phyloP scores from a whole-genome alignment of 1,140 invertebrate species.

The Akabosia matsudoensis region DNA sequence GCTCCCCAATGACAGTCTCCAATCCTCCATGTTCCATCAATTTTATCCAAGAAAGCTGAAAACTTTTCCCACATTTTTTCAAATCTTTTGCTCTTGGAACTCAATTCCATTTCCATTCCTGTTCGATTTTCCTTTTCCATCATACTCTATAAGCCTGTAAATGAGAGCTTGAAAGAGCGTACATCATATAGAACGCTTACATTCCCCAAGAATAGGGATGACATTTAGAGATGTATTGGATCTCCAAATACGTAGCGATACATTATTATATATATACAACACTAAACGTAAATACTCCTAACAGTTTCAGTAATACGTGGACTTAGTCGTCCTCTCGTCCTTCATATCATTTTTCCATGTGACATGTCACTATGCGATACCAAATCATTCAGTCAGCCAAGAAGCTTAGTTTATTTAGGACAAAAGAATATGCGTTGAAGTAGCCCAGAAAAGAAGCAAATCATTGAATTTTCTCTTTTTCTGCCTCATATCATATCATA shows the following conservation, averaged over 20 bases:
- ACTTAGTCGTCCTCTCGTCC: background rate
- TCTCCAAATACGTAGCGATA: too few species aligned
- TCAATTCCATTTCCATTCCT: slow-evolving; percentile 22
- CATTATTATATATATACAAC: too few species aligned
- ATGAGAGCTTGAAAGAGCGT: too few species aligned
- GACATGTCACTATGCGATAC: background rate
- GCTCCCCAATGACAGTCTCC: background rate
- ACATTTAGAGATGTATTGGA: too few species aligned
- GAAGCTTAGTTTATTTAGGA: background rate
- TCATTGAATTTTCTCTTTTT: slow-evolving; percentile 24
- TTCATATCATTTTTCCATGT: background rate
- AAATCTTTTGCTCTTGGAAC: slow-evolving; percentile 19
- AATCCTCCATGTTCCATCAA: slow-evolving; percentile 20
- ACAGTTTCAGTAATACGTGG: slow-evolving; percentile 6
- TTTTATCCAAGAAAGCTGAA: slow-evolving; percentile 15
- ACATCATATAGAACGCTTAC: too few species aligned
- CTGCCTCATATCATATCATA: slow-evolving; percentile 22
- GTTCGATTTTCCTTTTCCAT: background rate
- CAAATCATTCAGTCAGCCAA: background rate
- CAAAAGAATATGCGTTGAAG: background rate
- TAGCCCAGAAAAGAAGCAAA: background rate
- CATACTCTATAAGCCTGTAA: too few species aligned
- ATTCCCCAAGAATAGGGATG: too few species aligned
- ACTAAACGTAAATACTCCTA: background rate
- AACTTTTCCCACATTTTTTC: slow-evolving; percentile 25